phyloP scores from a whole-genome alignment of 1,140 invertebrate genomes.

The Cyphomyrmex costatus region DNA sequence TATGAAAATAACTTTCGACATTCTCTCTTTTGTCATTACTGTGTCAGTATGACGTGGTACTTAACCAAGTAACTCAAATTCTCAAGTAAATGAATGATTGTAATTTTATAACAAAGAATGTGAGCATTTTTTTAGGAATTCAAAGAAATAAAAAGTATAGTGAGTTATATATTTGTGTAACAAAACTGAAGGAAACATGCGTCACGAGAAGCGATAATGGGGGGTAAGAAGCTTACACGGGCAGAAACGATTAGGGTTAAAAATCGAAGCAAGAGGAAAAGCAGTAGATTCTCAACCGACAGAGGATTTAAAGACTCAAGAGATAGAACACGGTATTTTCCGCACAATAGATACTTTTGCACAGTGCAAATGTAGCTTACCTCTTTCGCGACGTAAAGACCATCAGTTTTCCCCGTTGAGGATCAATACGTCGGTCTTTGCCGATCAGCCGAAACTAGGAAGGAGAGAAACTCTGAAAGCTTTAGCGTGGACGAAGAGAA shows the following conservation, averaged over 20 bases:
- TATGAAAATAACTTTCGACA: background rate
- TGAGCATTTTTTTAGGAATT: background rate
- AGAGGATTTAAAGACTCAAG: constrained; percentile 28
- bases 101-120: background rate
- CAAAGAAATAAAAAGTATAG: background rate
- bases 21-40: constrained; percentile 9
- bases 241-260: constrained; percentile 3
- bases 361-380: background rate
- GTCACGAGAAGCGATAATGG: constrained; percentile 36
- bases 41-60: background rate
- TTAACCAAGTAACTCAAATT: constrained; percentile 45
- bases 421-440: constrained; percentile 6
- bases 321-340: background rate
- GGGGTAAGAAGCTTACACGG: background rate
- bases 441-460: constrained; percentile 8
- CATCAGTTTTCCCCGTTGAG: constrained; percentile 21
- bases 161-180: constrained; percentile 7
- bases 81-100: constrained; percentile 35
- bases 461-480: background rate
- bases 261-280: background rate
- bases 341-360: constrained; percentile 1
- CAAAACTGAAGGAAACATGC: constrained; percentile 4
- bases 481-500: background rate
- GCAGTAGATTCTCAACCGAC: background rate
- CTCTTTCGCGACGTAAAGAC: constrained; percentile 45